Base-by-base conservation (phyloP, 2,888 invertebrate species). In the Ornithoptera priamus region DNA sequence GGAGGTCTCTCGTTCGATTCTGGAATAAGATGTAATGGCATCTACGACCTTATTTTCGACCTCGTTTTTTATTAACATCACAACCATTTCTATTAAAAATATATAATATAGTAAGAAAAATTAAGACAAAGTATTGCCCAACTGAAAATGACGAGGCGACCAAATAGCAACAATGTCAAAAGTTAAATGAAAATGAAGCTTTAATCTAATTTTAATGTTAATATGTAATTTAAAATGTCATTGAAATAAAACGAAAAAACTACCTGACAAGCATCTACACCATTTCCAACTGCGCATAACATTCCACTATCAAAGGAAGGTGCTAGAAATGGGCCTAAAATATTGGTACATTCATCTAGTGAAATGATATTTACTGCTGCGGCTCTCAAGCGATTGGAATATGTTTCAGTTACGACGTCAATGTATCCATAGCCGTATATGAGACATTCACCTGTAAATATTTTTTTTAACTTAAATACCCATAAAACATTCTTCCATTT, bases 231-330 rank as follows among this genome's bases (percentile, higher is more conserved):
- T 50, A 50, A 50, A 50, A 50, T 50, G 15, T 17, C 15, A 30
- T 50, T 50, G 15, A 50, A 50, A 50, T 5, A 17, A 15, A 50
- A 5, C 0, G 1, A 50, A 50, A 17, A 15, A 50, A 5, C 1
- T 80, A 91, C 93, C 86, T 91, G 90, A 76, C 93, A 93, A 64
- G 91, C 79, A 72, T 93, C 93, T 6, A 84, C 81, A 1, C 80
- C 84, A 67, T 88, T 82, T 58, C 92, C 92, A 65, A 85, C 65
- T 22, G 93, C 93, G 75, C 93, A 93, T 71, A 93, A 72, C 90
- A 92, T 89, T 15, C 93, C 93, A 67, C 79, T 76, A 61, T 85
- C 81, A 50, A 79, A 72, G 30, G 71, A 71, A 0, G 93, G 93
- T 20, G 91, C 87, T 59, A 87, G 76, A 65, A 79, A 80, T 20